A percentile compares a stretch with the other conserved stretches of the same genome.
Evolutionary conservation across 2,797 vertebrate genomes (phyloP).

Genomic region (Aselliscus stoliczkanus): DNA sequence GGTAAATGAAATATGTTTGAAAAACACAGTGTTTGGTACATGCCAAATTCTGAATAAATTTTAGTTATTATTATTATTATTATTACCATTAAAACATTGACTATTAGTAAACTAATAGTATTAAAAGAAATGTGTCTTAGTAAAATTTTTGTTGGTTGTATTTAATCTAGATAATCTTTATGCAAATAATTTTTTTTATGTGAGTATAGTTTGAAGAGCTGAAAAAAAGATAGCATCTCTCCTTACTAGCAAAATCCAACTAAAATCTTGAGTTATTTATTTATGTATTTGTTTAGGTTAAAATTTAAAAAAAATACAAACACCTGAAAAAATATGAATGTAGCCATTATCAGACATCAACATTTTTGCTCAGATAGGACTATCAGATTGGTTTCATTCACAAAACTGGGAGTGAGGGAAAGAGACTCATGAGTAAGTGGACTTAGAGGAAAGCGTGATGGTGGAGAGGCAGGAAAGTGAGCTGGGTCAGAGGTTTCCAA

Average conservation of each 20-base stretch:
- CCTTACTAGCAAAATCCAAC: neutral
- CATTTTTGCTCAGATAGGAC: neutral
- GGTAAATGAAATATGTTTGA: neutral
- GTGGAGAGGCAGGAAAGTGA: neutral
- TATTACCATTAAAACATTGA: neutral
- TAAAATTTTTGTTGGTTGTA: neutral
- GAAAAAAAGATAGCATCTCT: neutral
- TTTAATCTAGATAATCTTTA: neutral
- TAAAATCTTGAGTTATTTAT: neutral
- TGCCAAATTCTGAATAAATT: neutral
- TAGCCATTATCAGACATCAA: neutral
- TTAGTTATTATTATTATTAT: neutral
- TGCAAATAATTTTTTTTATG: neutral
- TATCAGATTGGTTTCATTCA: neutral
- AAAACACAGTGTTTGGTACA: neutral
- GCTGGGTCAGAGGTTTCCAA: neutral
- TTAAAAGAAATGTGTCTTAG: neutral
- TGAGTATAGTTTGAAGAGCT: neutral
- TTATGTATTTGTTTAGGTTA: neutral
- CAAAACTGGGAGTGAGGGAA: neutral
- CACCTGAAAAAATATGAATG: neutral
- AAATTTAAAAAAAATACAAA: neutral
- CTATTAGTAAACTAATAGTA: neutral
- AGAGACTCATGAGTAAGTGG: neutral
- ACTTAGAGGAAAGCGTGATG: neutral